phyloP scores from a whole-genome alignment of 2,797 vertebrate species.

The Erpetoichthys calabaricus region DNA sequence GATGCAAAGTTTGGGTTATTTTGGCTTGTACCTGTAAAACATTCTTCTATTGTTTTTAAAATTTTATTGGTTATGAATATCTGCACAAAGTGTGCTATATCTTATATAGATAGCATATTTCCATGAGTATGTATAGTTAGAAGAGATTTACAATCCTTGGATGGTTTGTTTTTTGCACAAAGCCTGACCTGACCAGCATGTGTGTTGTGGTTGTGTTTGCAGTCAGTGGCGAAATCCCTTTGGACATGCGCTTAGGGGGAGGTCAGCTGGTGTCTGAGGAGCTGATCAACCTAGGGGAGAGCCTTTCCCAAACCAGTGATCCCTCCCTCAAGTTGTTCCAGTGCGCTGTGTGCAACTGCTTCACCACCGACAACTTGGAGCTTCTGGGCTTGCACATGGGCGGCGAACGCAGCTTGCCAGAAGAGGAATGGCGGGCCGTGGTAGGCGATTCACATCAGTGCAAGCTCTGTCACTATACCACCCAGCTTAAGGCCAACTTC shows the following conservation, averaged over 20 bases:
- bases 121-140: no score
- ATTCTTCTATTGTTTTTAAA: no score
- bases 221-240: constrained; percentile 89
- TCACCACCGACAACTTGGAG: constrained; percentile 95
- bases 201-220: constrained; percentile 10
- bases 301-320: constrained; percentile 89
- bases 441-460: constrained; percentile 95
- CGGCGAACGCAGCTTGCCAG: constrained; percentile 78
- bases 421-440: constrained; percentile 92
- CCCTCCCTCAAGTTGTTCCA: constrained; percentile 96
- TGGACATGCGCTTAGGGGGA: constrained; percentile 84
- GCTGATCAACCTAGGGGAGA: constrained; percentile 94
- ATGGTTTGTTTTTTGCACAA: neutral
- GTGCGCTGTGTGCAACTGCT: constrained; percentile 95
- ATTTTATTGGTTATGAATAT: no score
- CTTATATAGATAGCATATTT: no score
- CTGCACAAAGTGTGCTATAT: no score
- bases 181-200: neutral
- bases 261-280: constrained; percentile 96
- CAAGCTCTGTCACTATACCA: constrained; percentile 94
- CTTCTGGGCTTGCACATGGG: constrained; percentile 94
- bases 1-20: no score
- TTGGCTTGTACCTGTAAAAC: no score
- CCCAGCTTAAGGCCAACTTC: constrained; percentile 97
- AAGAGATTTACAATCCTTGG: neutral